These are phyloP conservation scores for Ophion obscuratus DNA, from an alignment of 2,888 invertebrate species.

Conservation along the genomic window DNA sequence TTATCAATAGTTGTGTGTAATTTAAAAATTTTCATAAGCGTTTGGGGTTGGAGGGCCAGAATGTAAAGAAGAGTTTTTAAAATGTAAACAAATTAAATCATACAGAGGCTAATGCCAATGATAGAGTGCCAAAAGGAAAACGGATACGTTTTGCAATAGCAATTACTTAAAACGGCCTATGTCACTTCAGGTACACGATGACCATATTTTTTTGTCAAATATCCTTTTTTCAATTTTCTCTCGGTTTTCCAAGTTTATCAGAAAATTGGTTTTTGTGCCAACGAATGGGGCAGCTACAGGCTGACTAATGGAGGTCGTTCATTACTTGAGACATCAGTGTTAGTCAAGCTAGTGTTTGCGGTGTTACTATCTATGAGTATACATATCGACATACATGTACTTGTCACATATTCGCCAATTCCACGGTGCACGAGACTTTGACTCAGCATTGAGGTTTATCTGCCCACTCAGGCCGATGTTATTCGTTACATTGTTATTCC, in stretches of 20 bases:
- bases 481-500: slow-evolving; percentile 52
- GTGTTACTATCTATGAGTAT: neutral
- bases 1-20: too few relatives aligned
- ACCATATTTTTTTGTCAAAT: slow-evolving; percentile 13
- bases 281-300: slow-evolving; percentile 68
- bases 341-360: slow-evolving; percentile 66
- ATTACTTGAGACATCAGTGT: neutral
- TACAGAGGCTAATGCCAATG: too few relatives aligned
- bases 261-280: slow-evolving; percentile 19
- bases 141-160: too few relatives aligned
- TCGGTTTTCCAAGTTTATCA: neutral
- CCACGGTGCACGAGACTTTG: slow-evolving; percentile 24
- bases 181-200: neutral
- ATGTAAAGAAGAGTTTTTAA: too few relatives aligned
- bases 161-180: neutral
- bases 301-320: slow-evolving; percentile 73
- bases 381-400: slow-evolving; percentile 44
- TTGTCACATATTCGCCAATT: slow-evolving; percentile 42
- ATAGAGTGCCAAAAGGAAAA: too few relatives aligned
- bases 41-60: too few relatives aligned
- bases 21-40: too few relatives aligned
- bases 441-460: slow-evolving; percentile 50
- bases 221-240: neutral
- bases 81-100: too few relatives aligned
- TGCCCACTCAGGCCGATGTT: slow-evolving; percentile 59